Base-by-base conservation (phyloP, 2,888 invertebrate species). In the Agrochola macilenta region DNA sequence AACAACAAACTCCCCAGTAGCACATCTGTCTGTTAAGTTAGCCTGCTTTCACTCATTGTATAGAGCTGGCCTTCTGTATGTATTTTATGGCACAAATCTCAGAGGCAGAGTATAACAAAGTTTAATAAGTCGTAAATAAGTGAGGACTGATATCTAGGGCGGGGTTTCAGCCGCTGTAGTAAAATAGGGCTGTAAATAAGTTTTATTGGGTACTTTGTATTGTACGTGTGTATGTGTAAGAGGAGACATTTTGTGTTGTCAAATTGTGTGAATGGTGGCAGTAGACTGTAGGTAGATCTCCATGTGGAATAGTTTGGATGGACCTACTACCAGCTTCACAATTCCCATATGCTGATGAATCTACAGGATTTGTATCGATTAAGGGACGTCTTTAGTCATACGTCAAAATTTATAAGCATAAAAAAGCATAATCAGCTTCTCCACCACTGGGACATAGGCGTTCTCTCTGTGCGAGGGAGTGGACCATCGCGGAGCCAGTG, bases 91-190 rank as follows among this genome's bases (percentile, higher is more conserved):
- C 8, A 54, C 26, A 70, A 14, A 26, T 61, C 69, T 63, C 23
- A 3, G 30, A 57, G 61, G 35, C 66, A 64, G 52, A 26, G 64
- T 26, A 66, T 81, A 49, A 77, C 60, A 69, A 78, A 78, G 75
- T 86, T 86, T 77, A 83, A 86, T 86, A 88, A 86, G 75, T 77
- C 77, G 77, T 79, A 83, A 86, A 86, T 88, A 88, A 81, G 68
- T 54, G 26, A 65, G 2, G 23, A 17, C 69, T 87, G 83, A 80
- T 86, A 74, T 78, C 69, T 52, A 69, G 79, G 86, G 86, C 58
- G 71, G 75, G 69, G 65, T 52, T 68, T 57, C 65, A 82, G 58
- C 68, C 65, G 52, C 72, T 73, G 79, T 63, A 69, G 69, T 74
- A 64, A 75, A 79, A 78, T 60, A 61, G 26, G 8, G 57, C 52